phyloP scores from a whole-genome alignment of 2,888 invertebrate species.

The Aphidius colemani region DNA sequence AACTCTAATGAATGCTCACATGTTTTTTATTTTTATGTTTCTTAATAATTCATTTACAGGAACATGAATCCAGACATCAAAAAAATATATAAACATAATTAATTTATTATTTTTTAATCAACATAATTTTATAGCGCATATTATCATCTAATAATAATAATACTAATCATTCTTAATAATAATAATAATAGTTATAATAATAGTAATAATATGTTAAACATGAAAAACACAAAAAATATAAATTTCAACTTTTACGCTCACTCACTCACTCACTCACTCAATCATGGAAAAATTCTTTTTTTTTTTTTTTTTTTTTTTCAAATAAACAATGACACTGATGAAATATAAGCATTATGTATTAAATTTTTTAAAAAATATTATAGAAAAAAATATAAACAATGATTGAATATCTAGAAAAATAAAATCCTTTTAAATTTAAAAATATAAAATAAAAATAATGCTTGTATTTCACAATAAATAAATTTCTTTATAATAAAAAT shows the following conservation, averaged over 20 bases:
- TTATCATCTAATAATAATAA: too few relatives aligned
- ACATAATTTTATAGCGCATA: background rate
- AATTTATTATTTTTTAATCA: slow-evolving; percentile 35
- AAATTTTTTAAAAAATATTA: slow-evolving; percentile 26
- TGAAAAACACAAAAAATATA: background rate
- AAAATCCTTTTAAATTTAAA: slow-evolving; percentile 14
- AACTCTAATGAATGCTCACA: slow-evolving; percentile 51
- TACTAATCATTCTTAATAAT: too few relatives aligned
- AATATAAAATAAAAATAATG: background rate
- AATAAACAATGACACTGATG: too few relatives aligned
- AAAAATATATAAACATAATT: slow-evolving; percentile 29
- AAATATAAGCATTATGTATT: too few relatives aligned
- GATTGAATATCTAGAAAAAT: slow-evolving; percentile 10
- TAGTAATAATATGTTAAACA: too few relatives aligned
- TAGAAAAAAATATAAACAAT: slow-evolving; percentile 13
- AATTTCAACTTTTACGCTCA: slow-evolving; percentile 41
- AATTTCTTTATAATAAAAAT: background rate
- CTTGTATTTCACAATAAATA: slow-evolving; percentile 1
- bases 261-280: slow-evolving; percentile 43
- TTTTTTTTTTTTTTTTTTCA: slow-evolving; percentile 5
- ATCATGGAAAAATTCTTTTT: too few relatives aligned
- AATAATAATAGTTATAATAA: too few relatives aligned
- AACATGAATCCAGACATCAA: slow-evolving; percentile 58
- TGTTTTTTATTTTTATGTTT: slow-evolving; percentile 54
- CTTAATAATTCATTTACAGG: slow-evolving; percentile 59